Base-by-base conservation (phyloP, 2,888 invertebrate species). In the Busseola fusca region DNA sequence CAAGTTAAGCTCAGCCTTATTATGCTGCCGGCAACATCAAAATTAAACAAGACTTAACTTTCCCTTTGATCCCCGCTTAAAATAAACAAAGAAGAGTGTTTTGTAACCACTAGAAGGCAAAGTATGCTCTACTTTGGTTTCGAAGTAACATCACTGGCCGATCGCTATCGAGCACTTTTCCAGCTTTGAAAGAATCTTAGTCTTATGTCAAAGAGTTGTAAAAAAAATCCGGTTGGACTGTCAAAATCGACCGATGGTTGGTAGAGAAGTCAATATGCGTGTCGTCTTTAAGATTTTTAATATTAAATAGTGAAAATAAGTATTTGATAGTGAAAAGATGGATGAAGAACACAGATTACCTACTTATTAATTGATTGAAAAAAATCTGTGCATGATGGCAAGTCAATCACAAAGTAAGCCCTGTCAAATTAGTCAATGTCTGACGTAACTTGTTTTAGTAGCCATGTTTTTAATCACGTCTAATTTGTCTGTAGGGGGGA, bases 161-260 rank as follows among this genome's bases (percentile, higher is more conserved):
- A 83, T 84, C 81, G 69, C 73, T 81, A 83, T 83, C 83, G 79
- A 67, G 70, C 74, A 86, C 83, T 86, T 78, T 59, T 58, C 67
- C 27, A 56, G 70, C 65, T 77, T 74, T 75, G 63, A 69, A 60
- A 66, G 60, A 66, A 57, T 68, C 78, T 66, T 48, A 65, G 69
- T 40, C 69, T 68, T 56, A 37, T 66, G 64, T 54, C 40, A 52
- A 62, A 59, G 52, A 70, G 59, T 54, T n/a, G n/a, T n/a, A n/a
- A n/a, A n/a, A n/a, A n/a, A n/a, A n/a, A n/a, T n/a, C n/a, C 40
- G 54, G 37, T 30, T 7, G 60, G 62, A 57, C 63, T 69, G 69
- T 68, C 73, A 68, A 70, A 52, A 66, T 68, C 52, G 68, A 57
- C 48, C 34, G 66, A 30, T 37, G 5, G n/a, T 64, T 45, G n/a